These are phyloP conservation scores for Sminthurides bifidus DNA, from an alignment of 1,140 invertebrate species.

Conservation along the genomic window DNA sequence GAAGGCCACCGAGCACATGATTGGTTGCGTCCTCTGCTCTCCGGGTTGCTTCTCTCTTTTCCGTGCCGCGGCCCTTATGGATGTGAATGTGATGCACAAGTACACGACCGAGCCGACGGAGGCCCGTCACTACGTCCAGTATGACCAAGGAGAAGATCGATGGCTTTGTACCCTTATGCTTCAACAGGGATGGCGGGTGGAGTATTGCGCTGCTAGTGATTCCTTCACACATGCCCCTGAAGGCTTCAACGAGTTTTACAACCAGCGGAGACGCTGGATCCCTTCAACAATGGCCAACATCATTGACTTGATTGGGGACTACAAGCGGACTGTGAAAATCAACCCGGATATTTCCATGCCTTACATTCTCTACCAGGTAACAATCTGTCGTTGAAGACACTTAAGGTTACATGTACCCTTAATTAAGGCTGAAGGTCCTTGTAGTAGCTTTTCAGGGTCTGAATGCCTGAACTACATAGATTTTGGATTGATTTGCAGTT, in stretches of 20 bases:
- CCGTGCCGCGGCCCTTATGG: slow-evolving; percentile 47
- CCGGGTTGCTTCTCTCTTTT: slow-evolving; percentile 51
- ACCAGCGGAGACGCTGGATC: slow-evolving; percentile 51
- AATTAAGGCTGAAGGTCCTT: background rate
- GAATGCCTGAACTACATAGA: background rate
- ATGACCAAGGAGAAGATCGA: slow-evolving; percentile 46
- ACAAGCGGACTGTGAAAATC: slow-evolving; percentile 41
- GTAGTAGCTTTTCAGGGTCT: background rate
- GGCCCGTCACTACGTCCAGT: slow-evolving; percentile 42
- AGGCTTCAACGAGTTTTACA: slow-evolving; percentile 51
- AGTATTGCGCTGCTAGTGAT: slow-evolving; percentile 53
- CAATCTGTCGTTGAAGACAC: background rate
- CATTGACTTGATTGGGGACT: slow-evolving; percentile 47
- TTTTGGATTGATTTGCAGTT: slow-evolving; percentile 7
- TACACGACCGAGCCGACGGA: slow-evolving; percentile 46
- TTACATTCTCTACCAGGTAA: slow-evolving; percentile 43
- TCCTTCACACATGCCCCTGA: slow-evolving; percentile 51
- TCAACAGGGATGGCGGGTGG: slow-evolving; percentile 51
- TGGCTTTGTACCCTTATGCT: slow-evolving; percentile 53
- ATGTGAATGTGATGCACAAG: slow-evolving; percentile 48
- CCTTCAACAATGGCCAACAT: slow-evolving; percentile 56
- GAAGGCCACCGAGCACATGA: slow-evolving; percentile 7
- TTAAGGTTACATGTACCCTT: background rate
- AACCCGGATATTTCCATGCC: slow-evolving; percentile 50
- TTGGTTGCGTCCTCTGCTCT: slow-evolving; percentile 47